These are phyloP conservation scores for Papilio polyxenes DNA, from an alignment of 1,140 invertebrate genomes.

Conservation along the genomic window DNA sequence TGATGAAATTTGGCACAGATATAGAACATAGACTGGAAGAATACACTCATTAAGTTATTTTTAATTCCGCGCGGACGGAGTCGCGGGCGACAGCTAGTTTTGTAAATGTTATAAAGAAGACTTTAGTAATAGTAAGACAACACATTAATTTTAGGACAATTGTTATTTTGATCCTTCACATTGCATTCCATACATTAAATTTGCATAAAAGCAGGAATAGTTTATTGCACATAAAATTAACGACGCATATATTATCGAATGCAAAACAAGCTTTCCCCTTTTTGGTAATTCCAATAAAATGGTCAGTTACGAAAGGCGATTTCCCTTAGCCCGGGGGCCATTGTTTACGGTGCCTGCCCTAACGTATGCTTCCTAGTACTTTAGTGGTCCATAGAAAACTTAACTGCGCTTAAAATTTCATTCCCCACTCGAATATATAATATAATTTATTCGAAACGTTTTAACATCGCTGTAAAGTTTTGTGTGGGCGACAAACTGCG, in stretches of 20 bases:
- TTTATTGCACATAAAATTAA: not conserved
- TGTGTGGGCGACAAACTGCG: conserved; percentile 29
- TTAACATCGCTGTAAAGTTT: conserved; percentile 39
- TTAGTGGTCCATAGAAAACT: conserved; percentile 46
- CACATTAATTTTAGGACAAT: too few species aligned
- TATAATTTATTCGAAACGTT: conserved; percentile 55
- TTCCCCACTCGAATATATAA: conserved; percentile 59
- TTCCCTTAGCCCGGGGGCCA: conserved; percentile 50
- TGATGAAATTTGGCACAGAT: too few species aligned
- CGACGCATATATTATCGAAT: conserved; percentile 2
- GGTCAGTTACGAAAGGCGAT: conserved; percentile 48
- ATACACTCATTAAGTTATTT: too few species aligned
- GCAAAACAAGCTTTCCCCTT: conserved; percentile 45
- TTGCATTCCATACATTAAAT: not conserved
- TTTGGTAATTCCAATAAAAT: conserved; percentile 55
- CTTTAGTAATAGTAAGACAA: too few species aligned
- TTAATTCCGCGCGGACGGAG: too few species aligned
- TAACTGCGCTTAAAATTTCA: conserved; percentile 48
- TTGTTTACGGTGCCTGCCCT: conserved; percentile 52
- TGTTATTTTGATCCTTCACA: too few species aligned
- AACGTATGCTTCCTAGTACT: conserved; percentile 59
- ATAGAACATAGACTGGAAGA: too few species aligned
- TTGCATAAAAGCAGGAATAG: conserved; percentile 6
- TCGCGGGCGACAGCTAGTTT: too few species aligned
- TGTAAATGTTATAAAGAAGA: too few species aligned